These are phyloP conservation scores for Dynastes grantii DNA, from an alignment of 2,888 invertebrate genomes.

Conservation along the genomic window DNA sequence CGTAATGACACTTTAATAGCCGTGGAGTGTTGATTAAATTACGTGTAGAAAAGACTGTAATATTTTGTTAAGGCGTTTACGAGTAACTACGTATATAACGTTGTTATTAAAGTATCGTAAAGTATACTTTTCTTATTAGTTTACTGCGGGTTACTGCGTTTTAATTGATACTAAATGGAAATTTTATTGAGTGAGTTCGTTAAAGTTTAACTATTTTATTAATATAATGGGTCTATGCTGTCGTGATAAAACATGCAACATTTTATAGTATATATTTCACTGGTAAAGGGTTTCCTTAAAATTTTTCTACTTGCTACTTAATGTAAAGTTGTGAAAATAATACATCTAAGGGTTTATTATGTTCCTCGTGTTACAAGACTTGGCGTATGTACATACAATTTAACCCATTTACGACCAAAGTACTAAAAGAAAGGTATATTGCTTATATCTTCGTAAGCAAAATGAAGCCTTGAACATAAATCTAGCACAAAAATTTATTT, in stretches of 20 bases:
- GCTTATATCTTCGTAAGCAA: too few species aligned
- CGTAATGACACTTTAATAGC: slow-evolving; percentile 41
- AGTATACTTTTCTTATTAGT: slow-evolving; percentile 35
- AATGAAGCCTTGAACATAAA: too few species aligned
- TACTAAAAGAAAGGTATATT: too few species aligned
- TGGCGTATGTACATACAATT: too few species aligned
- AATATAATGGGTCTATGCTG: slow-evolving; percentile 16
- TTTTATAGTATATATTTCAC: background rate
- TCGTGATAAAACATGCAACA: slow-evolving; percentile 25
- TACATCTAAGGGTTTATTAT: too few species aligned
- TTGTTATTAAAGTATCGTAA: slow-evolving; percentile 37
- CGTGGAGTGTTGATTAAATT: slow-evolving; percentile 30
- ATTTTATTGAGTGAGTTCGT: slow-evolving; percentile 39
- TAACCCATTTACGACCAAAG: too few species aligned
- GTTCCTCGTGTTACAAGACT: too few species aligned
- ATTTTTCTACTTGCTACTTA: too few species aligned
- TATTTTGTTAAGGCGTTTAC: slow-evolving; percentile 38
- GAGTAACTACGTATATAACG: slow-evolving; percentile 3
- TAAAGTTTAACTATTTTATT: slow-evolving; percentile 46
- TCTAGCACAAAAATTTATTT: too few species aligned
- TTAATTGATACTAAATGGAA: slow-evolving; percentile 47
- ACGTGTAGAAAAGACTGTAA: slow-evolving; percentile 11
- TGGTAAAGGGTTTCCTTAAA: background rate
- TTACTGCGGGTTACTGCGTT: slow-evolving; percentile 23
- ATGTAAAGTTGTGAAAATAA: too few species aligned